Base-by-base conservation (phyloP, 2,888 invertebrate species). In the Caenorhabditis sp. region DNA sequence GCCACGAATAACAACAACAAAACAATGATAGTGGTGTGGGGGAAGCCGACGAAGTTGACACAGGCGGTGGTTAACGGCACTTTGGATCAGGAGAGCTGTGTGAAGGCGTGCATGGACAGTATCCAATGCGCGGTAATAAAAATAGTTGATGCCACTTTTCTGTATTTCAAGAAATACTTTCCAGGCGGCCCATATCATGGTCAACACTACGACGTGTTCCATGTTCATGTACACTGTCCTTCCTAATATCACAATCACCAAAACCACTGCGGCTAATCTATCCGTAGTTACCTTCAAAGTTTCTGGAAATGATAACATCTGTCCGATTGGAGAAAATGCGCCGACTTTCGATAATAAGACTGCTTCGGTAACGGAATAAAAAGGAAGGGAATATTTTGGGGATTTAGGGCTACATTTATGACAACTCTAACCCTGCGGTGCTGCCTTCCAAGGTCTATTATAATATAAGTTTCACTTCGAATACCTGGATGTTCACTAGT, bases 311-410 rank as follows among this genome's bases (percentile, higher is more conserved):
- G 55, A n/a, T n/a, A n/a, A 67, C n/a, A 20, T n/a, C n/a, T 76
- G 76, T 67, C 76, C 76, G 15, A 35, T 53, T 53, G 76, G 76
- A 13, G 40, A 8, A 0, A 51, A 76, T 50, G 50, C 65, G 9
- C 74, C 74, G 2, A 74, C 74, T n/a, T 74, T 74, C 37, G 53
- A 67, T 22, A 67, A 68, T 44, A 35, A 67, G 26, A 67, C 35
- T 26, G 76, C 76, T 15, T 35, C 64, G 13, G 72, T 72, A 60
- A 50, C 32, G 3, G 3, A 11, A 4, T 9, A 15, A 40, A 5
- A 40, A 3, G 3, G 13, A 20, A 9, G 2, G 18, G 4, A 18
- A n/a, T 50, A 5, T 22, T 50, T 18, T 20, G 13, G 6, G 3
- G n/a, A 22, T 60, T 6, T 58, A 69, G 70, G 71, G 71, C 15